phyloP scores from a whole-genome alignment of 2,888 invertebrate genomes.

The Aphidius colemani region DNA sequence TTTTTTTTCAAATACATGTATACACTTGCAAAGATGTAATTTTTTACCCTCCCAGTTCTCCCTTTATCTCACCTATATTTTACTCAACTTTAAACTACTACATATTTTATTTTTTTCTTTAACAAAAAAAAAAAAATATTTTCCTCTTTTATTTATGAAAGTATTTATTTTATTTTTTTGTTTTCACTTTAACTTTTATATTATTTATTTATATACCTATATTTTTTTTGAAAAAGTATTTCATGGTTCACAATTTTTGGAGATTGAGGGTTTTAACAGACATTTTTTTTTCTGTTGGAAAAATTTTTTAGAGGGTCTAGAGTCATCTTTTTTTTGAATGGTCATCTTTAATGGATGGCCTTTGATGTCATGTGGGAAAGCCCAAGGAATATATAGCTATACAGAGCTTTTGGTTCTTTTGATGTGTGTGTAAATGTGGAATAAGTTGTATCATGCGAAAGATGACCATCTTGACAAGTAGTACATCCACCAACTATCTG shows the following conservation, averaged over 20 bases:
- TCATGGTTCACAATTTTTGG: not conserved
- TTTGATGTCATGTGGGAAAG: constrained; percentile 37
- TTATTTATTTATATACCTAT: constrained; percentile 14
- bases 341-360: constrained; percentile 35
- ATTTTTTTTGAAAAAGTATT: not conserved
- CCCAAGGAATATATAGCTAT: no score
- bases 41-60: constrained; percentile 15
- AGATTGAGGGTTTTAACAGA: constrained; percentile 6
- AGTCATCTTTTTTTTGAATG: constrained; percentile 7
- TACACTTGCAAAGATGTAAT: constrained; percentile 18
- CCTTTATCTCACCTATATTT: not conserved
- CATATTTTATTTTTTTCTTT: constrained; percentile 9
- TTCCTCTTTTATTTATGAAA: no score
- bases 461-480: no score
- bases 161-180: not conserved
- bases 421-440: no score
- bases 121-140: no score
- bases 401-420: no score
- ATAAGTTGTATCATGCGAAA: no score
- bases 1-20: not conserved
- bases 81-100: constrained; percentile 10
- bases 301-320: constrained; percentile 22
- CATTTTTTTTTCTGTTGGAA: not conserved
- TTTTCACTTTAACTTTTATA: constrained; percentile 15
- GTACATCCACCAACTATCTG: no score